Base-by-base conservation (phyloP, 2,888 invertebrate genomes). In the Rhagium mordax region DNA sequence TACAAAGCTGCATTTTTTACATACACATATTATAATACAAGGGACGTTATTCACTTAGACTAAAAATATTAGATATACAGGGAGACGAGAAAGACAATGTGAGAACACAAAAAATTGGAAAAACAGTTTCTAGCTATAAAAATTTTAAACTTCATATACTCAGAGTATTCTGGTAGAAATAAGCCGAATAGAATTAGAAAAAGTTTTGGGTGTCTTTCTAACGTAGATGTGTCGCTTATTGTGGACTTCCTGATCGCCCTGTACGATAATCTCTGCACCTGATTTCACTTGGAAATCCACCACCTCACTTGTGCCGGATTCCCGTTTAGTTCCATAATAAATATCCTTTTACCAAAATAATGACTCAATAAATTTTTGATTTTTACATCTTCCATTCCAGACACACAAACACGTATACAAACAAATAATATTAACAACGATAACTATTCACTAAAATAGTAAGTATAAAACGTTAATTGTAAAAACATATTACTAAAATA, bases 341-440 rank as follows among this genome's bases (percentile, higher is more conserved):
- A 53, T 53, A 59, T 59, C 59, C 61, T 65, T 65, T 65, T 65
- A 65, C 65, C 65, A 65, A 65, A 65, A 53, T 53, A 65, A 62
- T 70, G 62, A 48, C 47, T 70, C 60, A 27, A 47, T 70, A 27
- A 10, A 10, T 16, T 57, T 47, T 66, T 29, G 48, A 41, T 70
- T 48, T 49, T 47, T 61, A 70, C 60, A 53, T 29, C 51, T 81
- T 79, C 79, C 81, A 76, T 76, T 72, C 79, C 83, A 83, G 82
- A 81, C 83, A 83, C 83, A 83, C 82, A 84, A 83, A 82, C 80
- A 82, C 79, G 24, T 57, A 72, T 70, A 76, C 72, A 81, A n/a
- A 83, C 79, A 78, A 81, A 82, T 83, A 84, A 82, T 81, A 83
- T 83, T 82, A 84, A 83, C 80, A 83, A 82, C 82, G 79, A 83